Conservation (phyloP, 2,797 vertebrate species). For the Kryptopterus vitreolus region DNA sequence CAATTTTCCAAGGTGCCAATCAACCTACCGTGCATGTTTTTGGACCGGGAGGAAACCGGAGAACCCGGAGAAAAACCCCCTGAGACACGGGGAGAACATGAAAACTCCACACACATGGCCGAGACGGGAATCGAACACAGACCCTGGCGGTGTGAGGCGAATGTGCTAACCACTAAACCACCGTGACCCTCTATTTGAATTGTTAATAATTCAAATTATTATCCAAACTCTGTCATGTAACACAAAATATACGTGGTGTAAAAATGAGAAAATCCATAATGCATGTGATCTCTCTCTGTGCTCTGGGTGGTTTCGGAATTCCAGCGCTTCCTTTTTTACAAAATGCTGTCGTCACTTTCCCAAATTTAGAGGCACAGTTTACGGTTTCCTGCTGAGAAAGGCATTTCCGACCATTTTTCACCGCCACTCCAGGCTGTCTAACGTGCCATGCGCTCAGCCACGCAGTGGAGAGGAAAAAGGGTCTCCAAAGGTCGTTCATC, state of each 20-base stretch:
- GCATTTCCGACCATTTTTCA: constrained; percentile 72
- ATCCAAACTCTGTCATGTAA: neutral
- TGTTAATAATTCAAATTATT: too few relatives aligned
- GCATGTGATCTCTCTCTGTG: neutral
- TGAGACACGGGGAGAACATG: too few relatives aligned
- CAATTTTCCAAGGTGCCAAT: too few relatives aligned
- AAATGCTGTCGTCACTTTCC: constrained; percentile 67
- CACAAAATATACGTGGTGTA: neutral
- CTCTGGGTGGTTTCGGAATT: constrained; percentile 63
- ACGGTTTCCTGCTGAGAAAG: constrained; percentile 72
- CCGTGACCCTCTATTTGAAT: neutral
- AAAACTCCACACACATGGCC: too few relatives aligned
- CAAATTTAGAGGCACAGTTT: constrained; percentile 58
- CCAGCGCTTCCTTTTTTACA: constrained; percentile 71
- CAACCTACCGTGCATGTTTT: too few relatives aligned
- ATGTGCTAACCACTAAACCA: too few relatives aligned
- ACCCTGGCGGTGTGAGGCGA: too few relatives aligned
- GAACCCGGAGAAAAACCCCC: too few relatives aligned
- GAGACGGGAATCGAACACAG: too few relatives aligned
- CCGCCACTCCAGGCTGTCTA: constrained; percentile 49
- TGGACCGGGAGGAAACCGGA: too few relatives aligned
- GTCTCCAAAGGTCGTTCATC: constrained; percentile 34
- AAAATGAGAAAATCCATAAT: neutral
- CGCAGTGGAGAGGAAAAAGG: constrained; percentile 33
- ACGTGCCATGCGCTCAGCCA: constrained; percentile 5